Evolutionary conservation across 2,888 invertebrate genomes (phyloP).

Genomic region (Odontocolon sp.): DNA sequence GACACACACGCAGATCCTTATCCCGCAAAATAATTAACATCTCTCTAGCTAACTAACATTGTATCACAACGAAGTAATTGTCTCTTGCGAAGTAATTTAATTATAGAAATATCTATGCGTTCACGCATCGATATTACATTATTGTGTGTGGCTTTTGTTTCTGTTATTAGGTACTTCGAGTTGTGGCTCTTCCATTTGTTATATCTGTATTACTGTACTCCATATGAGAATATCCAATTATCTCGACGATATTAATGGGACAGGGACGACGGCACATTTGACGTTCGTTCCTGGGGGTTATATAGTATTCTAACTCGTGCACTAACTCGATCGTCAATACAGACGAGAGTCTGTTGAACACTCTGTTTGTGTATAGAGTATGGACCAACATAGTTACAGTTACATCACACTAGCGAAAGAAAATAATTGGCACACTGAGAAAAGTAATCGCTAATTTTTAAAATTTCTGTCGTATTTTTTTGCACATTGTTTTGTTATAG

Average conservation of each 20-base stretch:
- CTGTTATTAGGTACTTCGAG: constrained; percentile 3
- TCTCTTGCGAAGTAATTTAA: constrained; percentile 11
- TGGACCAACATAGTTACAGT: too few relatives aligned
- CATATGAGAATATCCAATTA: constrained; percentile 40
- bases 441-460: too few relatives aligned
- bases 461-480: too few relatives aligned
- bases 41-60: constrained; percentile 20
- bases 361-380: too few relatives aligned
- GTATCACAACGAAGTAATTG: constrained; percentile 31
- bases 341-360: neutral
- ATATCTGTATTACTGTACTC: neutral
- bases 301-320: constrained; percentile 2
- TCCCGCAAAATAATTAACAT: constrained; percentile 43
- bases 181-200: neutral
- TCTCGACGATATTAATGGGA: constrained; percentile 43
- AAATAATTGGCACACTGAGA: too few relatives aligned
- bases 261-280: constrained; percentile 41
- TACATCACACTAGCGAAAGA: too few relatives aligned
- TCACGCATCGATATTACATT: neutral
- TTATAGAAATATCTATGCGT: constrained; percentile 3
- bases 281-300: neutral
- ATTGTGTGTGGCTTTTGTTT: constrained; percentile 20
- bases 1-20: constrained; percentile 1
- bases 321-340: neutral
- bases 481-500: too few relatives aligned